Percentiles rank a stretch among this genome's conserved stretches.
Evolutionary conservation across 2,113 vertebrate genomes (phyloP).

Genomic region (crab-eating macaque (Macaca fascicularis)): T2T-MFA8v1.1 NC_088385.1:28506001-28506500

Average conservation of each 20-base stretch:
- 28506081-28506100: too few relatives aligned
- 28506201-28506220: too few relatives aligned
- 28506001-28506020: too few relatives aligned
- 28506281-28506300: background rate
- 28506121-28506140: too few relatives aligned
- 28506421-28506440: background rate
- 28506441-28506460: background rate
- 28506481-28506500: background rate
- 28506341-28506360: background rate
- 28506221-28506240: background rate
- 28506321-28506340: background rate
- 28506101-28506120: too few relatives aligned
- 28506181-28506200: too few relatives aligned
- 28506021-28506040: too few relatives aligned
- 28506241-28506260: background rate
- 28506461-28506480: background rate
- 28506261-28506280: background rate
- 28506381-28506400: background rate
- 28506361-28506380: background rate
- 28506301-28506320: background rate
- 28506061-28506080: fast-evolving
- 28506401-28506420: background rate
- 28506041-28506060: too few relatives aligned
- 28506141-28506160: too few relatives aligned
- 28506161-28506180: too few relatives aligned